Percentiles rank a stretch among this genome's conserved stretches.
Conservation (phyloP, 2,888 invertebrate genomes). For the Drosophila demipolita region DNA sequence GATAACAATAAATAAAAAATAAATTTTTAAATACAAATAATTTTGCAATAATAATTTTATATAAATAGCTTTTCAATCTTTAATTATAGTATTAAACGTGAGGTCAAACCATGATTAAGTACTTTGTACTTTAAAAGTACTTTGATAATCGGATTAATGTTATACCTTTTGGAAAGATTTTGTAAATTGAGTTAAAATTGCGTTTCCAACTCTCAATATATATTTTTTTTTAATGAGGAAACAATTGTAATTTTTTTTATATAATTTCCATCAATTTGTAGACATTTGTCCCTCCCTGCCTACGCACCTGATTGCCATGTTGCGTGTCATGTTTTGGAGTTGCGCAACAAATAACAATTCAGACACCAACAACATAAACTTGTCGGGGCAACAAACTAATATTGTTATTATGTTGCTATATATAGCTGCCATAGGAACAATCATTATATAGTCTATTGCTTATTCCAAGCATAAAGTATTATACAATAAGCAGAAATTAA, state of each 20-base stretch:
- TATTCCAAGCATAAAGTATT: no score
- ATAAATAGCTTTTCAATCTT: background rate
- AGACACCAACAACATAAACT: constrained; percentile 16
- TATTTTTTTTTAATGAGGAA: background rate
- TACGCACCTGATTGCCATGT: constrained; percentile 49
- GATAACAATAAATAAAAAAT: no score
- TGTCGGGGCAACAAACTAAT: background rate
- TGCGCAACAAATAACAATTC: constrained; percentile 46
- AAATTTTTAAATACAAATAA: no score
- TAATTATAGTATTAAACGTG: background rate
- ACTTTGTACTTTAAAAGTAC: background rate
- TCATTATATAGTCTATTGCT: background rate
- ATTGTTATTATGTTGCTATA: background rate
- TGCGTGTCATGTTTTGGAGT: constrained; percentile 63
- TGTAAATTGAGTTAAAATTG: background rate
- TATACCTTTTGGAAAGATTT: background rate
- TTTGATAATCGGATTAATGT: background rate
- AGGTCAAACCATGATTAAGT: background rate
- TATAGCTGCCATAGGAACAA: background rate
- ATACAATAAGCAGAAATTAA: no score
- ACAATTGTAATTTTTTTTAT: background rate
- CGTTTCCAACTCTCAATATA: background rate
- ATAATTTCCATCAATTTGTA: background rate
- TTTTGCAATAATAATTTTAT: no score
- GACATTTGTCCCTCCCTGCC: background rate